Conservation (phyloP, 2,888 invertebrate genomes). For the Meta bourneti region DNA sequence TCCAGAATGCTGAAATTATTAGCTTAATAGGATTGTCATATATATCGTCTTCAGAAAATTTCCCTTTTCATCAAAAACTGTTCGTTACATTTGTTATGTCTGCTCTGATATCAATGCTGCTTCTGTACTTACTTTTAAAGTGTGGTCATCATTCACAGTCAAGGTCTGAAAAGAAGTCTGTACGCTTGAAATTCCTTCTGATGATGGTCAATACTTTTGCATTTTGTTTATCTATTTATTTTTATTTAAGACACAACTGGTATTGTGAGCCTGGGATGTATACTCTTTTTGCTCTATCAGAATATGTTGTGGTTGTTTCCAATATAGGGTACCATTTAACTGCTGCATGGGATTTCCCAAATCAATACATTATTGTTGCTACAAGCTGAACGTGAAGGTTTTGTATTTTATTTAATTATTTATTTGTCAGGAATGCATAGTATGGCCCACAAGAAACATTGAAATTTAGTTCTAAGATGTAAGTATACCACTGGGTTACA, state of each 20-base stretch:
- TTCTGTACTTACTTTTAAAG: slow-evolving; percentile 86
- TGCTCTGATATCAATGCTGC: slow-evolving; percentile 92
- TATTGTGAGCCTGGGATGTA: slow-evolving; percentile 95
- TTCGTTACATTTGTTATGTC: slow-evolving; percentile 93
- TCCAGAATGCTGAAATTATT: slow-evolving; percentile 92
- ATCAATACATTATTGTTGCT: slow-evolving; percentile 65
- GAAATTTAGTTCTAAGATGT: too few species aligned
- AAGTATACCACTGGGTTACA: too few species aligned
- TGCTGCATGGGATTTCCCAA: slow-evolving; percentile 89
- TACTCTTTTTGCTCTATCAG: slow-evolving; percentile 93
- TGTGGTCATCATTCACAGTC: slow-evolving; percentile 27
- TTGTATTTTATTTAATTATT: background rate
- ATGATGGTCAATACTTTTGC: slow-evolving; percentile 87
- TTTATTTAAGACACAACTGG: slow-evolving; percentile 93
- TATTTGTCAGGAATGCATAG: background rate
- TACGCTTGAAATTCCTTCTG: slow-evolving; percentile 88
- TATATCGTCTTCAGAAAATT: slow-evolving; percentile 93
- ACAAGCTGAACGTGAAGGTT: background rate
- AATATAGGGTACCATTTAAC: slow-evolving; percentile 97
- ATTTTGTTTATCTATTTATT: slow-evolving; percentile 90
- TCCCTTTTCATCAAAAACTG: slow-evolving; percentile 91
- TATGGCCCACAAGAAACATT: too few species aligned
- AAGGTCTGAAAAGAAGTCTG: slow-evolving; percentile 85
- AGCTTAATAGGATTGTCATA: slow-evolving; percentile 92
- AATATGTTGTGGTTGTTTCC: slow-evolving; percentile 95